phyloP scores from a whole-genome alignment of 2,888 invertebrate genomes.

The Agapetus fuscipes region DNA sequence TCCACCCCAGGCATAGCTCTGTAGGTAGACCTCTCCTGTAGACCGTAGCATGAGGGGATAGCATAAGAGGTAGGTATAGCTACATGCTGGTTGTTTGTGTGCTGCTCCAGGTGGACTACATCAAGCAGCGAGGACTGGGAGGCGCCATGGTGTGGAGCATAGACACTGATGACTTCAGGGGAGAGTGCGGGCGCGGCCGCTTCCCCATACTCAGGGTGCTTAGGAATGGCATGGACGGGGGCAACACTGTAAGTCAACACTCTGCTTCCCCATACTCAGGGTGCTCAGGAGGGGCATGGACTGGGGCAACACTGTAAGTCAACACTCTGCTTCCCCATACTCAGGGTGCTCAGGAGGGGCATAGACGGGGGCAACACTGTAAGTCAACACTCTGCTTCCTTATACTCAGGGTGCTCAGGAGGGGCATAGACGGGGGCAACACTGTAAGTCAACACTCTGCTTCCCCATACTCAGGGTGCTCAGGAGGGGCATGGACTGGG shows the following conservation, averaged over 20 bases:
- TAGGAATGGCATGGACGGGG: slow-evolving; percentile 5
- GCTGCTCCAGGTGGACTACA: slow-evolving; percentile 14
- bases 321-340: slow-evolving; percentile 7
- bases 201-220: slow-evolving; percentile 7
- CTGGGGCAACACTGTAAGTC: too few relatives aligned
- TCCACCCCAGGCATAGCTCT: too few relatives aligned
- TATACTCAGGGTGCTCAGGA: slow-evolving; percentile 3
- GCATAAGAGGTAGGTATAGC: too few relatives aligned
- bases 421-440: slow-evolving; percentile 5
- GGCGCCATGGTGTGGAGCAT: slow-evolving; percentile 54
- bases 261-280: slow-evolving; percentile 8
- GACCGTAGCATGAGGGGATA: too few relatives aligned
- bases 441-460: too few relatives aligned
- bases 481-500: slow-evolving; percentile 4
- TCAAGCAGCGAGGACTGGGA: slow-evolving; percentile 29
- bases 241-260: too few relatives aligned
- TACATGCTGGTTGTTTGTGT: too few relatives aligned
- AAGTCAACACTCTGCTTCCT: too few relatives aligned
- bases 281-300: slow-evolving; percentile 5
- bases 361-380: too few relatives aligned
- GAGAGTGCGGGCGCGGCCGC: slow-evolving; percentile 31
- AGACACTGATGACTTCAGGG: slow-evolving; percentile 49
- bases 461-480: slow-evolving; percentile 7
- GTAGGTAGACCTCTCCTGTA: too few relatives aligned
- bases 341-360: slow-evolving; percentile 5